Percentiles rank a stretch among this genome's conserved stretches.
These are phyloP conservation scores for Habrosyne pyritoides DNA, from an alignment of 2,888 invertebrate species.

Conservation along the genomic window DNA sequence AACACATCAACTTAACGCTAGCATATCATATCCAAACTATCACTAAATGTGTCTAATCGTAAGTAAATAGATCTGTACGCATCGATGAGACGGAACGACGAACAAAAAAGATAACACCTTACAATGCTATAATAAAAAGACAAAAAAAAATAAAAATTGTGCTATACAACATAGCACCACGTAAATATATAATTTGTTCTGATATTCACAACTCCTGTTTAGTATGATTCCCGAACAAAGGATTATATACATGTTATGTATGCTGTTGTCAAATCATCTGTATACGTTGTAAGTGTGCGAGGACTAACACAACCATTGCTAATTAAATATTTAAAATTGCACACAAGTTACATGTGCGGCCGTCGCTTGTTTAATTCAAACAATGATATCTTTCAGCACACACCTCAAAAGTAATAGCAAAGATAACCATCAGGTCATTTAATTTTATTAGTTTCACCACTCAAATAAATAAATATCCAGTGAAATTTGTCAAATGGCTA, in stretches of 20 bases:
- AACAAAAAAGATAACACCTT: conserved; percentile 43
- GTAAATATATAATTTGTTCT: conserved; percentile 61
- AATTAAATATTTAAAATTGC: conserved; percentile 71
- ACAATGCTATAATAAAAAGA: conserved; percentile 53
- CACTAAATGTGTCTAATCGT: conserved; percentile 58
- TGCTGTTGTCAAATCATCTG: not conserved
- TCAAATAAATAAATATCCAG: no score
- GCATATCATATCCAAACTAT: conserved; percentile 58
- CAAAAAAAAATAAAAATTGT: conserved; percentile 61
- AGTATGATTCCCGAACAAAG: conserved; percentile 19
- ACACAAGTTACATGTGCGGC: conserved; percentile 54
- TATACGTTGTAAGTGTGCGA: conserved; percentile 45
- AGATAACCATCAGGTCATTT: no score
- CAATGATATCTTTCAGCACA: not conserved
- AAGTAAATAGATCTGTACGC: conserved; percentile 41
- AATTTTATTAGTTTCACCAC: no score
- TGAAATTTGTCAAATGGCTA: no score
- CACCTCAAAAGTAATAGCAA: no score
- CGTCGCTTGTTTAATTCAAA: not conserved
- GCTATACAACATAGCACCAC: conserved; percentile 72
- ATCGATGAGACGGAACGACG: conserved; percentile 44
- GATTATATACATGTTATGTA: conserved; percentile 17
- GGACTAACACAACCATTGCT: conserved; percentile 66
- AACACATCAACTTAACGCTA: conserved; percentile 80
- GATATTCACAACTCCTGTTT: conserved; percentile 67